Evolutionary conservation across 2,113 vertebrate species (phyloP), one percentile per base, ranked within the genome.

Genomic region (Dendrocopos noguchii): DNA sequence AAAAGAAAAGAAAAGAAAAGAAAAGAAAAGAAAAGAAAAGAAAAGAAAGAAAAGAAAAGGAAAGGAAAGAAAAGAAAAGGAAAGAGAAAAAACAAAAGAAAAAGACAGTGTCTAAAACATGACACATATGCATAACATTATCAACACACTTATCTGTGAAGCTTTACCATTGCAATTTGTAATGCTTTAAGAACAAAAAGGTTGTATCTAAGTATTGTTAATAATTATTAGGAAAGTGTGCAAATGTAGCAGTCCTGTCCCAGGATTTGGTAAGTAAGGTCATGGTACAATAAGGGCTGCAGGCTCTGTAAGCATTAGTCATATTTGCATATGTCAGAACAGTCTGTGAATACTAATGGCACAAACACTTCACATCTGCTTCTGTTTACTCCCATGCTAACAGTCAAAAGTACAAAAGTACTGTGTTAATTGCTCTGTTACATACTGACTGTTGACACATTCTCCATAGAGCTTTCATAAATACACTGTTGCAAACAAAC

Each of bases 321-420:
- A 76, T 96, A 97, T 98, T 98, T 98, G 97, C 98, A 97, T 98
- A 97, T 98, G 97, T 98, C 97, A 98, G 97, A 97, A 95, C 95
- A 98, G 97, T 87, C 94, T 73, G 34, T 91, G 96, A 95, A 96
- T 96, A 95, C 94, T 96, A 98, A 96, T 81, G 73, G 94, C 96
- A 96, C 95, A 96, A 97, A 98, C 95, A 97, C 95, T 97, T 96
- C 96, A 94, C 98, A 98, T 97, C 98, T 98, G 98, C 95, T 97
- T 97, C 97, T 98, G 97, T 97, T 98, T 98, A 97, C 96, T 97
- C 96, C 97, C 97, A 91, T 96, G 95, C 97, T 98, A 97, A 97
- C 97, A 97, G 92, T 95, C 95, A 95, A 96, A 97, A 97, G 95
- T 96, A 96, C 96, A 97, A 97, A 95, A 97, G 97, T 95, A 95